Base-by-base conservation (phyloP, 2,888 invertebrate species). In the Tortricodes alternella region DNA sequence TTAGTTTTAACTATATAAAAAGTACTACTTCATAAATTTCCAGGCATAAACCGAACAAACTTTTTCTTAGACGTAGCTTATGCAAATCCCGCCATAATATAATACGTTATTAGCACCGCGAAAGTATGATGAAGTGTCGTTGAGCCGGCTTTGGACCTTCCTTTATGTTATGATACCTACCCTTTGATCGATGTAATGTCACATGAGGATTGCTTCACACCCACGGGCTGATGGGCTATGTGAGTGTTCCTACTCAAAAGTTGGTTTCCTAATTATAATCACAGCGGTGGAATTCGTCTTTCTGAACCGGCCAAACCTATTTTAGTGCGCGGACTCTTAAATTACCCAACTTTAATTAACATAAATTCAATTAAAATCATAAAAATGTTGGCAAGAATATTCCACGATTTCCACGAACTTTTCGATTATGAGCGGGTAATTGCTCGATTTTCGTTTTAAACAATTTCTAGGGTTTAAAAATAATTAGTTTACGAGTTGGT, bases 61-160 rank as follows among this genome's bases (percentile, higher is more conserved):
- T 34, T 43, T 15, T 51, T 32, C 41, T 34, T 18, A 1, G 41
- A 34, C 18, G 41, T 34, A 51, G 51, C 41, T 51, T 51, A 51
- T 51, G 51, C 24, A 41, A 51, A 51, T 43, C 34, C 21, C 9
- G 15, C 35, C n/a, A 34, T 18, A 32, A 34, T 34, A 34, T 43
- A 43, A 51, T 43, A 51, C 24, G 23, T 23, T 23, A 51, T 43
- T 51, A 41, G 24, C 41, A 41, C 32, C 41, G 11, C 16, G 23
- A 16, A 18, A 34, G 34, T 18, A 51, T 51, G 51, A 51, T 41
- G 32, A 34, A 51, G 11, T 51, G 32, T 7, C 24, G 34, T 21
- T 41, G 34, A 41, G 34, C 41, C 34, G 32, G 41, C 29, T 51
- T 41, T 23, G 23, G 23, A 6, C 15, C 23, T 34, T 51, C 21